A percentile compares a stretch with the other conserved stretches of the same genome.
These are phyloP conservation scores for Euspilapteryx auroguttella DNA, from an alignment of 2,888 invertebrate genomes.

Conservation along the genomic window DNA sequence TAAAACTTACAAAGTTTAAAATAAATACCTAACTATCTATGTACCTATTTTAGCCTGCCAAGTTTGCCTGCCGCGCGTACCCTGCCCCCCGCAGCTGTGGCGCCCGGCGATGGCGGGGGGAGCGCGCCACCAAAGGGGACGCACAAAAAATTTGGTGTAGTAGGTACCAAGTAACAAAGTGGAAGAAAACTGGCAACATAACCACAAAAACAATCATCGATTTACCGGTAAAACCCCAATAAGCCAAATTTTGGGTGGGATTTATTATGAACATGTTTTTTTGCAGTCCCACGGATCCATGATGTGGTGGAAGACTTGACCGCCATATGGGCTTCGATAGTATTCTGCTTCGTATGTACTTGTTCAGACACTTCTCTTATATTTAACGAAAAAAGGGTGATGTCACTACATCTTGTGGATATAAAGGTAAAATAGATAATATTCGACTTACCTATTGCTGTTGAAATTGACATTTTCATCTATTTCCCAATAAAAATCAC, in stretches of 20 bases:
- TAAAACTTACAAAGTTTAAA: no score
- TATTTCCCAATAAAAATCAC: constrained; percentile 39
- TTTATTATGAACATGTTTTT: no score
- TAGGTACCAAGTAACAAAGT: neutral
- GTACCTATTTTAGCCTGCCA: neutral
- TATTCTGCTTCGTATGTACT: constrained; percentile 24
- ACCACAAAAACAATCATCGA: constrained; percentile 3
- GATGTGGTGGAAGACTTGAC: constrained; percentile 51
- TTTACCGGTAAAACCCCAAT: no score
- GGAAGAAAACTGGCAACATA: constrained; percentile 1
- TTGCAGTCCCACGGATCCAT: constrained; percentile 16
- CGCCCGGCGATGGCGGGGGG: neutral
- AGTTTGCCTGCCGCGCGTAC: neutral
- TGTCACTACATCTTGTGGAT: no score
- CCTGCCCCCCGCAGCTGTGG: neutral
- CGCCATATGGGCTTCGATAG: constrained; percentile 54
- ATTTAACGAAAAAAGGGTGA: no score
- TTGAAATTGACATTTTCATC: constrained; percentile 51
- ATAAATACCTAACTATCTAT: no score
- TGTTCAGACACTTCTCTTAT: no score
- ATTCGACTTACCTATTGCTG: constrained; percentile 53
- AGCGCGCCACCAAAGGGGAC: neutral
- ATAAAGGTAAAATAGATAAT: no score
- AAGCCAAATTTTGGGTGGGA: no score
- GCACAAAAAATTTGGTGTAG: neutral